Percentiles rank a stretch among this genome's conserved stretches.
These are phyloP conservation scores for Stictonetta naevosa DNA, from an alignment of 2,113 vertebrate genomes.

Conservation along the genomic window DNA sequence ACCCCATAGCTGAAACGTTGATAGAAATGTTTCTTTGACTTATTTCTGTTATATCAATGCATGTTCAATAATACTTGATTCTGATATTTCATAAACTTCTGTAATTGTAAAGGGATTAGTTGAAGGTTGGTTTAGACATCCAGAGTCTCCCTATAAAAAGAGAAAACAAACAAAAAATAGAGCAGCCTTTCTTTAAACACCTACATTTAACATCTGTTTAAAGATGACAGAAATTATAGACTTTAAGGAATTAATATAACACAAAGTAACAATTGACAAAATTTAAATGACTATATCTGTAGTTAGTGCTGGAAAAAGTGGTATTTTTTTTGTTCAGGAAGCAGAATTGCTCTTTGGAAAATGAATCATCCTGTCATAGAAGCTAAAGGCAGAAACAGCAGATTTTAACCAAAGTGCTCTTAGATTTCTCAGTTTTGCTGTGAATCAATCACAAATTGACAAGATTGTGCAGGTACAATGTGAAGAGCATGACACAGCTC, in stretches of 20 bases:
- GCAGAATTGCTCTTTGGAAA: not conserved
- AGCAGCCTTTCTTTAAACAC: not conserved
- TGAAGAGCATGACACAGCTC: not conserved
- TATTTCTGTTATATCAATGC: not conserved
- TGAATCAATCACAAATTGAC: not conserved
- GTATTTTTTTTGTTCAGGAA: not conserved
- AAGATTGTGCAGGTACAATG: not conserved
- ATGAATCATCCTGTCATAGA: not conserved
- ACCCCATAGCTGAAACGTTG: not conserved
- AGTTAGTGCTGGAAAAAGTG: not conserved
- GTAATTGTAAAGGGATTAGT: constrained; percentile 41
- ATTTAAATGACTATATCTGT: not conserved
- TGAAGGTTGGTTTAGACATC: constrained; percentile 38
- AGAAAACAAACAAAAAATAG: not conserved
- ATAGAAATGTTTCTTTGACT: not conserved
- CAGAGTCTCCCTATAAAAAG: not conserved
- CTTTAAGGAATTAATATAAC: not conserved
- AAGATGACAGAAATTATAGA: not conserved
- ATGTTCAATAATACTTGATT: not conserved
- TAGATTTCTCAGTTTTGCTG: not conserved
- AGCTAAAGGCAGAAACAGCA: not conserved
- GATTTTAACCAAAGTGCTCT: not conserved
- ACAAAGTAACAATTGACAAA: not conserved
- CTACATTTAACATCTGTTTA: not conserved
- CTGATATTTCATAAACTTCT: constrained; percentile 4